Evolutionary conservation across 1,140 invertebrate genomes (phyloP), one percentile per base, ranked within the genome.

Genomic region (Drosophila mayri): DNA sequence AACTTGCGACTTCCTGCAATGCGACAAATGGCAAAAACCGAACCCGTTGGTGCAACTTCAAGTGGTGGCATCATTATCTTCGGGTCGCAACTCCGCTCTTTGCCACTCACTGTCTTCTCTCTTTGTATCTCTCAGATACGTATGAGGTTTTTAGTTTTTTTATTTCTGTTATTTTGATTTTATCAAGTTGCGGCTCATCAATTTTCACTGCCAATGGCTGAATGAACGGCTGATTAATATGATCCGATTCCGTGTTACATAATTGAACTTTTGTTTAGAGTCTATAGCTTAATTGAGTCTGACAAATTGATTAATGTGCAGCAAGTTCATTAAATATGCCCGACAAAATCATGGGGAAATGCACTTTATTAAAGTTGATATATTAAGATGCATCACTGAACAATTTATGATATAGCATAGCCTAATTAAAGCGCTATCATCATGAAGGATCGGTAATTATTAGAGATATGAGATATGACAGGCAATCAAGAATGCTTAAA

Each of bases 1-100:
- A 77, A 77, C 55, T 67, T 59, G 62, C 74, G 47, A 59, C 74
- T 77, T 77, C 74, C 74, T 77, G 74, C 74, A 76, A 77, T 76
- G 74, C 81, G 67, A 81, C 67, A 84, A 84, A 74, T 59, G 55
- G 25, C 46, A n/a, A 22, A 64, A 57, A 61, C 43, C 46, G 71
- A 81, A 81, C 76, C 50, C 63, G 79, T 71, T 73, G 57, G 38
- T 54, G 30, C 68, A 58, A 49, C 72, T 49, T 77, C 55, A 55
- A 68, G 74, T 77, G 64, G 75, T 77, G 64, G 74, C 75, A 70
- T 77, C 75, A 70, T 77, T 74, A 70, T 77, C 75, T 77, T 77
- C 75, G 57, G 54, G 41, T 50, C 64, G 20, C 66, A 73, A 64
- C 28, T 50, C 10, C 47, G n/a, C 76, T 73, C 77, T 68, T 65